Evolutionary conservation across 2,797 vertebrate species (phyloP), one percentile per base, ranked within the genome.

Genomic region (Lycodopsis pacificus): DNA sequence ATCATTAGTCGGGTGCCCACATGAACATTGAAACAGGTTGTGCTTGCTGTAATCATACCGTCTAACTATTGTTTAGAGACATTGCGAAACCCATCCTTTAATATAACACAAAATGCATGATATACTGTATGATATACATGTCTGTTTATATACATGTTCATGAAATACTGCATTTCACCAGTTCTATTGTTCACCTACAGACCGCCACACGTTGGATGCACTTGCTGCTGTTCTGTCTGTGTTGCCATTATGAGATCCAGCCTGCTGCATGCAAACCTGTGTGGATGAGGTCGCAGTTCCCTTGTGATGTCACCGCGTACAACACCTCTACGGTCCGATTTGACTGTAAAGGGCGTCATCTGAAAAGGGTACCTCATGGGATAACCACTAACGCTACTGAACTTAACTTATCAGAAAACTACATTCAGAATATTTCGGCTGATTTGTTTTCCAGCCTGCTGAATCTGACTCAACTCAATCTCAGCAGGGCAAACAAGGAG

Each of bases 351-450:
- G 78, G 91, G 1, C 94, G 94, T 1, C 76, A 11, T 42, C 93
- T 99, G 71, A 14, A 2, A 0, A 1, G 63, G 4, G 79, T 99
- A 1, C 97, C 97, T 0, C 0, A 2, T 1, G 93, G 94, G 2
- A 97, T 98, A 86, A 94, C 96, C 2, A 9, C 0, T 25, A 97
- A 97, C 0, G 80, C 91, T 25, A 98, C 97, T 6, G 91, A 93
- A 75, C 93, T 99, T 15, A 89, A 94, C 12, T 89, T 97, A n/a
- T 96, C 94, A 17, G 94, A 97, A 78, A 99, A 99, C 79, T 22
- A 69, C 36, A 97, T 99, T 19, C 56, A 34, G 1, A 90, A 92
- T 2, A 89, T 99, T 70, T 76, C 83, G 0, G 51, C 0, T 1
- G 48, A 77, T 2, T 81, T 93, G 0, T 96, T 99, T 83, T 77